phyloP scores from a whole-genome alignment of 2,113 vertebrate genomes.

The Montifringilla adamsi region DNA sequence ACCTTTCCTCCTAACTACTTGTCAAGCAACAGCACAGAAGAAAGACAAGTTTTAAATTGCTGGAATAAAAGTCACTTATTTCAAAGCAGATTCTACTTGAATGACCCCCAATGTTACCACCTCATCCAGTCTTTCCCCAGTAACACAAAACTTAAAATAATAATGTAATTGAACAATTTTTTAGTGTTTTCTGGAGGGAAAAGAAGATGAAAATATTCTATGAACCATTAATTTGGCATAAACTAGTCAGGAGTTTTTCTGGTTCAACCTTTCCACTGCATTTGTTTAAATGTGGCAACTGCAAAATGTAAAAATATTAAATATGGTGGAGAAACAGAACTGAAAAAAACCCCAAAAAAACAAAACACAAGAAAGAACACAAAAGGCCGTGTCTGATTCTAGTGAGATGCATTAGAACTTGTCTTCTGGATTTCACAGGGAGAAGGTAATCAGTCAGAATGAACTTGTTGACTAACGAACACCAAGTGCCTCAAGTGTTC shows the following conservation, averaged over 20 bases:
- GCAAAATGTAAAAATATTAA: background rate
- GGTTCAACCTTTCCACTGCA: background rate
- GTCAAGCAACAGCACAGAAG: background rate
- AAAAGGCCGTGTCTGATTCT: background rate
- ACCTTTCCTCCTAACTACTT: background rate
- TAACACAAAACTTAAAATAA: background rate
- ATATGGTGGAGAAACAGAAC: background rate
- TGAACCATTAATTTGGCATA: background rate
- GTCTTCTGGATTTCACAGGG: background rate
- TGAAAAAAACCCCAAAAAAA: background rate
- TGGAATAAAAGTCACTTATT: background rate
- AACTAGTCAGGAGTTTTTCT: background rate
- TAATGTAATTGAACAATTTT: background rate
- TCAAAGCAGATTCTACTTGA: background rate
- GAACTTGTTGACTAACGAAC: background rate
- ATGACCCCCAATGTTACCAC: background rate
- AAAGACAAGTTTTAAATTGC: background rate
- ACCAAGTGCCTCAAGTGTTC: background rate
- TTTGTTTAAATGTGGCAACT: background rate
- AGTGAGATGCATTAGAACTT: background rate
- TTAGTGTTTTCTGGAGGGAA: background rate
- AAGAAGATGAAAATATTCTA: background rate
- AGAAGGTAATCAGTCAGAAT: background rate
- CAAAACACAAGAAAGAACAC: background rate
- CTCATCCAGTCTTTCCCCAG: background rate